Base-by-base conservation (phyloP, 2,888 invertebrate species). In the Antheraea assamensis region DNA sequence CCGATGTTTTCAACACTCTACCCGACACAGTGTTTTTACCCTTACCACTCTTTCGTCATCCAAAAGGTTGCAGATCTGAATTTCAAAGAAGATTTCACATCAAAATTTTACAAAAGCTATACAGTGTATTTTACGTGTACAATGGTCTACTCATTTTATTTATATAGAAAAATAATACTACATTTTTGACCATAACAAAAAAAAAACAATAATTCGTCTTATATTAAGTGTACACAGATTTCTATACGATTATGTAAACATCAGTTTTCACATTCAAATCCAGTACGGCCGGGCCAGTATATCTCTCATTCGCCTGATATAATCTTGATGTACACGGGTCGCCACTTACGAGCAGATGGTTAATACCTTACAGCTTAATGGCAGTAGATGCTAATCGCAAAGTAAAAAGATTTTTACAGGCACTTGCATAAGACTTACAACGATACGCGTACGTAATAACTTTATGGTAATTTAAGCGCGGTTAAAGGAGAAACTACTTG, bases 401-500 rank as follows among this genome's bases (percentile, higher is more conserved):
- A 71, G 74, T 72, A 55, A 71, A 64, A 68, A 71, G 66, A 24
- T 72, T 75, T 74, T 74, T 75, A 75, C 74, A 72, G 30, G 58
- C 68, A 35, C 52, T 74, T 64, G 70, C 27, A 47, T 55, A 47
- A 70, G 70, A 74, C 49, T 75, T 75, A 75, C 72, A 66, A 55
- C 55, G n/a, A 71, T 72, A 52, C 17, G 35, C 47, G 52, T 71
- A 42, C 55, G 31, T 72, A 68, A 64, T 68, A 71, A 71, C 66
- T 47, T 71, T n/a, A 61, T 52, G 35, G 35, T 52, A 30, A 66
- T 73, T 66, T 70, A 73, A 71, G 68, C 7, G 68, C 17, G 30
- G 52, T 30, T 68, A 68, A 52, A 58, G 75, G 76, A 78, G 79
- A 79, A 83, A 82, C 35, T 35, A 31, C 21, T 15, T 35, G 1